Percentiles rank a stretch among this genome's conserved stretches.
These are phyloP conservation scores for Mastacembelus armatus DNA, from an alignment of 2,797 vertebrate species.

Conservation along the genomic window DNA sequence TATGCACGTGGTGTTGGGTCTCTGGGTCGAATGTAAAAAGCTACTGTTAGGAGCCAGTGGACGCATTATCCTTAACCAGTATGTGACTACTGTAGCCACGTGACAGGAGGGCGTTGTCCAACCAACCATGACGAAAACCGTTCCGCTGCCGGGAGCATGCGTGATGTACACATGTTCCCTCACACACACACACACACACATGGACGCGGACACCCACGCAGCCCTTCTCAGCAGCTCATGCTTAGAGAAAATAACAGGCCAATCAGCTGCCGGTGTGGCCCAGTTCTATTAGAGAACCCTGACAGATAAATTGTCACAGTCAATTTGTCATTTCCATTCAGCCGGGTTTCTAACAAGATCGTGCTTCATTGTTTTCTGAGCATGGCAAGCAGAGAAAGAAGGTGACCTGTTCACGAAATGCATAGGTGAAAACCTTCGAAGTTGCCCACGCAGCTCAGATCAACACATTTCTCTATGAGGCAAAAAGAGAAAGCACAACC, in stretches of 20 bases:
- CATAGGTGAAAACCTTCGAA: not conserved
- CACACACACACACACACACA: constrained; percentile 13
- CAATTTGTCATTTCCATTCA: constrained; percentile 26
- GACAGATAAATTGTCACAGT: constrained; percentile 7
- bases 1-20: not conserved
- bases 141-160: constrained; percentile 51
- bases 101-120: constrained; percentile 43
- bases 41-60: not conserved
- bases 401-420: not conserved
- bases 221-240: not conserved
- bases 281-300: constrained; percentile 5
- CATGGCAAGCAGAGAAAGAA: not conserved
- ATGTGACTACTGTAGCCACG: constrained; percentile 7
- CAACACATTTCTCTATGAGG: too few species aligned
- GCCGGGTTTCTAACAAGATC: constrained; percentile 12
- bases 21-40: too few species aligned
- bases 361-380: constrained; percentile 5
- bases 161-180: constrained; percentile 36
- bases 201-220: too few species aligned
- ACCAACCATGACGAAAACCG: constrained; percentile 39
- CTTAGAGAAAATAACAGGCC: not conserved
- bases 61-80: not conserved
- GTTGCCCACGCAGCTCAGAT: not conserved
- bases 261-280: constrained; percentile 18
- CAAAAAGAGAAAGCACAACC: too few species aligned